Evolutionary conservation across 2,797 vertebrate species (phyloP).

Genomic region (Argyrosomus regius): DNA sequence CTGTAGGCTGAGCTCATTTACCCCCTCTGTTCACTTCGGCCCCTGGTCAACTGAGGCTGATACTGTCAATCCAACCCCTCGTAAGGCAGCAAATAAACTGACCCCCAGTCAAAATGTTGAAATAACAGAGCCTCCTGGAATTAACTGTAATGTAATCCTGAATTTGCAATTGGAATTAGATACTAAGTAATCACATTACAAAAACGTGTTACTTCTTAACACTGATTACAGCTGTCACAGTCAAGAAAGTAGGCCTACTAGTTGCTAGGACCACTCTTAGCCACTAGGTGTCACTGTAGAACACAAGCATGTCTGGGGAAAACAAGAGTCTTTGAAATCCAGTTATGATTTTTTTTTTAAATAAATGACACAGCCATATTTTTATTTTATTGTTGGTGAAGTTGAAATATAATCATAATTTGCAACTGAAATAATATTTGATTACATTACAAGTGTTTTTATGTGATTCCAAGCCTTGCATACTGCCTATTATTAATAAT

Average conservation of each 20-base stretch:
- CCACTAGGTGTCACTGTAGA: slow-evolving; percentile 51
- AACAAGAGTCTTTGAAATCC: neutral
- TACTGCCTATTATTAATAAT: too few relatives aligned
- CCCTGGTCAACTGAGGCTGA: neutral
- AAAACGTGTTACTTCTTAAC: neutral
- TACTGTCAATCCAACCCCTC: neutral
- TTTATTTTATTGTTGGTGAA: neutral
- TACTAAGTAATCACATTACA: neutral
- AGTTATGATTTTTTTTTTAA: neutral
- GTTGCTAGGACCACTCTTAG: neutral
- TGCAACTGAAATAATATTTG: neutral
- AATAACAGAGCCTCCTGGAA: neutral
- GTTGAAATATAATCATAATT: neutral
- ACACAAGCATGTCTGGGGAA: neutral
- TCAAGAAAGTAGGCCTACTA: too few relatives aligned
- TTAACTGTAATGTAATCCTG: neutral
- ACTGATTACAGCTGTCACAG: neutral
- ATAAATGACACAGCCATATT: neutral
- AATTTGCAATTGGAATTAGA: neutral
- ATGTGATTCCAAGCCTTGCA: neutral
- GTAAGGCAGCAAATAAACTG: neutral
- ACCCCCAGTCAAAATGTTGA: neutral
- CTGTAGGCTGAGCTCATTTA: neutral
- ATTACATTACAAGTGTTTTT: neutral
- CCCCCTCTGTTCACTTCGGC: neutral